Evolutionary conservation across 2,113 vertebrate genomes (phyloP), one percentile per base, ranked within the genome.

Genomic region (Petroica traversi): DNA sequence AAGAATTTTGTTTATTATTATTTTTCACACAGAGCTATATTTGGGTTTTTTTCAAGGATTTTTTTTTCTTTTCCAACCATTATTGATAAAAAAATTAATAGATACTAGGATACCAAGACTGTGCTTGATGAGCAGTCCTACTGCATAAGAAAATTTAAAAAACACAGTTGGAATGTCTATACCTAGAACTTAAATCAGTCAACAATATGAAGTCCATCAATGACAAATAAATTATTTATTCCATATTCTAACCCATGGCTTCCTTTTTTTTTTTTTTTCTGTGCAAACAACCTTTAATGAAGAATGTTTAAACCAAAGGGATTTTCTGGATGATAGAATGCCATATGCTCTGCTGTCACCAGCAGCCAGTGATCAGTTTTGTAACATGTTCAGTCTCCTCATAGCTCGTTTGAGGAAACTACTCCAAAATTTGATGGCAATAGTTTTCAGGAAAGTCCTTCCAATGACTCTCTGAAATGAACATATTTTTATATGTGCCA

Each of bases 141-240:
- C 11, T 8, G 19, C 67, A 46, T 19, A 31, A 23, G 1, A 22
- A 64, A 88, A 83, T 59, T 72, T 28, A 46, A 48, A 85, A 72
- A 66, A 38, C 3, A 45, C 0, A 0, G 14, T 20, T 72, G 40
- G 25, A 88, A 71, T 0, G 0, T 17, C 61, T 62, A n/a, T n/a
- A 28, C 3, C 4, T 54, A n/a, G 25, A 82, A 31, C 13, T 31
- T 26, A 2, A 69, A 52, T 61, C 16, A 59, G 24, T 28, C 58
- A 87, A 14, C 49, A 64, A 19, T 2, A 5, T 40, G 19, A 73
- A 57, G 11, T 57, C 19, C 8, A 48, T 57, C 40, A 17, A 57
- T 34, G 25, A 3, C 11, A 89, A 59, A 68, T 26, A 46, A 17
- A 51, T 76, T 48, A 34, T 31, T 76, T 92, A 68, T 31, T 79